Conservation (phyloP, 2,797 vertebrate species). For the Anas georgica region DNA sequence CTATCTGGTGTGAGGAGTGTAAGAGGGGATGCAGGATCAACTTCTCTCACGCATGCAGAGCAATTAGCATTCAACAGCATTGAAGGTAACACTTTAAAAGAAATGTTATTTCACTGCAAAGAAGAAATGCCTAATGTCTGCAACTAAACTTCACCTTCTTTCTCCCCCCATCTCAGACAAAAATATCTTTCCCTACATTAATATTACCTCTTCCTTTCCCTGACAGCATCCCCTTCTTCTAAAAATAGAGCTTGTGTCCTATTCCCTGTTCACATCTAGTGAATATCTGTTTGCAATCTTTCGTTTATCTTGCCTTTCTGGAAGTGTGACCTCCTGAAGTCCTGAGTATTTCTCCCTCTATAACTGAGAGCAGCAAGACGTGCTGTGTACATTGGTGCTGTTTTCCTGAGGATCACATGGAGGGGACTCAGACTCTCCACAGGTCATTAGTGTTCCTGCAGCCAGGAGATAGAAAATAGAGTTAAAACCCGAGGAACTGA, state of each 20-base stretch:
- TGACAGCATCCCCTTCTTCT: not conserved
- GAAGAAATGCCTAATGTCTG: not conserved
- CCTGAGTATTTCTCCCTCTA: not conserved
- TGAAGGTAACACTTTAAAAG: not conserved
- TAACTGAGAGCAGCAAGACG: not conserved
- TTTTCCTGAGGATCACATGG: not conserved
- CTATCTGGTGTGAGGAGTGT: not conserved
- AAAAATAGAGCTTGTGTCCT: not conserved
- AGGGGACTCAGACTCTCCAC: not conserved
- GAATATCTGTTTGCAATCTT: not conserved
- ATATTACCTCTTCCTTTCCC: not conserved
- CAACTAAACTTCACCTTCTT: not conserved
- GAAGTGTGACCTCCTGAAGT: not conserved
- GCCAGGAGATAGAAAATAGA: not conserved
- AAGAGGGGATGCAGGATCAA: not conserved
- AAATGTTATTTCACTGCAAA: not conserved
- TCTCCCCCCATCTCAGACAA: not conserved
- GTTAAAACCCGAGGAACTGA: not conserved
- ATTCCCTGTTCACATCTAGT: not conserved
- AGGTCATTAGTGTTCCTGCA: not conserved
- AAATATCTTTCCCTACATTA: not conserved
- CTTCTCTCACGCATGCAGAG: not conserved
- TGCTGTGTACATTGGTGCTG: not conserved
- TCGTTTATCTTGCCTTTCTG: not conserved
- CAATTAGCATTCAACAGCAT: not conserved